These are phyloP conservation scores for Tyto alba DNA, from an alignment of 2,113 vertebrate species.

Conservation along the genomic window DNA sequence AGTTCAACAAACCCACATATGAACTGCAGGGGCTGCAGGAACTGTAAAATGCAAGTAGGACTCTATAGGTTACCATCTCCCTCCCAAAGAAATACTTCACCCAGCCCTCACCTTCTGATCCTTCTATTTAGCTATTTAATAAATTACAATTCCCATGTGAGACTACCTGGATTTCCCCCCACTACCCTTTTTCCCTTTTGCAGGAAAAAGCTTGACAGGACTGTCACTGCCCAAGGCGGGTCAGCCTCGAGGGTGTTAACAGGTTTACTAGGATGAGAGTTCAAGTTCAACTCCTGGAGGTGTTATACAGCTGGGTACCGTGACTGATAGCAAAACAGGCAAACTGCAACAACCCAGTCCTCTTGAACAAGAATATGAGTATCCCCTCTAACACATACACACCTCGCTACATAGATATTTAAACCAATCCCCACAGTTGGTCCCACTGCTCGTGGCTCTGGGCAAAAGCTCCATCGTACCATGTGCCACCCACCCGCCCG, in stretches of 20 bases:
- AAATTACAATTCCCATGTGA: neutral
- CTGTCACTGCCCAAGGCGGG: neutral
- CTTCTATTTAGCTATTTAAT: neutral
- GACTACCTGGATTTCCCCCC: neutral
- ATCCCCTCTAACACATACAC: neutral
- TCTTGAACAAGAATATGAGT: neutral
- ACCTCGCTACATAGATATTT: neutral
- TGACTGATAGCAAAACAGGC: accelerated
- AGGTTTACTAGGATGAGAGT: neutral
- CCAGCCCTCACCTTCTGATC: neutral
- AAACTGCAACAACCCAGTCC: neutral
- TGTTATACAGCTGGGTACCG: neutral
- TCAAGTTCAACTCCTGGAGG: neutral
- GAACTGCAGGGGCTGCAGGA: neutral
- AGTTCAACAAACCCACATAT: neutral
- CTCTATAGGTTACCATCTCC: neutral
- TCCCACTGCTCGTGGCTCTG: neutral
- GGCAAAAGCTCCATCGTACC: neutral
- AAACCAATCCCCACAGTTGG: neutral
- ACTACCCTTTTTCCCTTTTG: neutral
- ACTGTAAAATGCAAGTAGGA: neutral
- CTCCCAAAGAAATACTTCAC: neutral
- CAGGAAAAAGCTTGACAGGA: neutral
- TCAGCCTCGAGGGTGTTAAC: neutral
- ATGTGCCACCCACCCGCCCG: neutral